Evolutionary conservation across 2,888 invertebrate genomes (phyloP).

Genomic region (Griposia aprilina): DNA sequence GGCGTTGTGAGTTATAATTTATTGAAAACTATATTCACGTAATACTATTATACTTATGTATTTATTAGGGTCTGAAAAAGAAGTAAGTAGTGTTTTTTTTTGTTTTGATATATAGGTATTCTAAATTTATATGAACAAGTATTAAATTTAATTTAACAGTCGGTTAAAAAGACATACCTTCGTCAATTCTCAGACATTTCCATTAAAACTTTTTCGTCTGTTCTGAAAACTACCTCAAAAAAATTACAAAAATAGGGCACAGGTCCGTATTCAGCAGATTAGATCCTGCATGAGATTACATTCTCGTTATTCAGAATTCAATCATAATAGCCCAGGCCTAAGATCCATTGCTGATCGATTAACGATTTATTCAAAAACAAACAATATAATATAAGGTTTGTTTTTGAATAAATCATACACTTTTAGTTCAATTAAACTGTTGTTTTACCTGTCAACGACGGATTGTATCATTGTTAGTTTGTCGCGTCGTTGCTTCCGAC

Average conservation of each 20-base stretch:
- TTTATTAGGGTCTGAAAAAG: not conserved
- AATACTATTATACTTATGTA: not conserved
- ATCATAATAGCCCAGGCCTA: not conserved
- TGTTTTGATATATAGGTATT: not conserved
- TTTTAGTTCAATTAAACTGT: slow-evolving; percentile 24
- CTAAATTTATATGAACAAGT: not conserved
- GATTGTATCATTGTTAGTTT: slow-evolving; percentile 8
- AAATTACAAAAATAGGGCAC: not conserved
- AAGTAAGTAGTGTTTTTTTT: too few relatives aligned
- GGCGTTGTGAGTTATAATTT: not conserved
- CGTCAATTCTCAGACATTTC: not conserved
- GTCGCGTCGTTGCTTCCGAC: not conserved
- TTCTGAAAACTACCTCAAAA: not conserved
- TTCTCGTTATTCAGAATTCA: not conserved
- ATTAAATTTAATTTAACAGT: not conserved
- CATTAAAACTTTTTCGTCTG: not conserved
- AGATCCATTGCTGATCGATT: not conserved
- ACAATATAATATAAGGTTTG: not conserved
- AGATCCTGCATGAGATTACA: not conserved
- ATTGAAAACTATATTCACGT: too few relatives aligned
- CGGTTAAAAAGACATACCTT: not conserved
- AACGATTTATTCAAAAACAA: not conserved
- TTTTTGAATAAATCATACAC: not conserved
- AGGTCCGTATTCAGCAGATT: not conserved
- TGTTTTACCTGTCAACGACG: slow-evolving; percentile 27